Evolutionary conservation across 2,888 invertebrate genomes (phyloP).

Genomic region (Lordiphosa andalusiaca): DNA sequence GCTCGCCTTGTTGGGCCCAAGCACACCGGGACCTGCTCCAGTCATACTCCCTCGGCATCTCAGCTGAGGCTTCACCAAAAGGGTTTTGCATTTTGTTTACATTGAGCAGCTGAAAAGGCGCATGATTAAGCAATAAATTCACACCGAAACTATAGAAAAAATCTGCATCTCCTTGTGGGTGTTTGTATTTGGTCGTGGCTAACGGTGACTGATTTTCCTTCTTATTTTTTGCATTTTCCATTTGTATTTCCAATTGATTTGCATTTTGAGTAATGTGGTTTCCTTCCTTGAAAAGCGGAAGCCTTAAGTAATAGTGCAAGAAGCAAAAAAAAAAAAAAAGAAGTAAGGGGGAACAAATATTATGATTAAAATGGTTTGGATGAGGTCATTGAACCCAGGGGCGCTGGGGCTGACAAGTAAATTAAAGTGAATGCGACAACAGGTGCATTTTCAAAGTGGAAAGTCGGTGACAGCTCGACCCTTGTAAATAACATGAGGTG

Average conservation of each 20-base stretch:
- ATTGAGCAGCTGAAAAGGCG: constrained; percentile 41
- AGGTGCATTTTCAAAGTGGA: constrained; percentile 16
- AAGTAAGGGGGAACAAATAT: constrained; percentile 15
- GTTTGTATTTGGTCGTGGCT: constrained; percentile 30
- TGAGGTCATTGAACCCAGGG: constrained; percentile 6
- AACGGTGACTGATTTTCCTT: constrained; percentile 39
- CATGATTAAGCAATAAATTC: constrained; percentile 69
- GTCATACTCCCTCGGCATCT: no score
- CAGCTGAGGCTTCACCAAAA: constrained; percentile 3
- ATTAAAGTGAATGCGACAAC: constrained; percentile 18
- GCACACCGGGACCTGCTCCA: constrained; percentile 6
- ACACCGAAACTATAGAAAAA: constrained; percentile 40
- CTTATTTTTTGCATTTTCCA: no score
- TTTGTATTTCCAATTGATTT: constrained; percentile 51
- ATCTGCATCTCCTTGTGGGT: constrained; percentile 27
- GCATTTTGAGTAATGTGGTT: constrained; percentile 21
- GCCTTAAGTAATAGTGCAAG: constrained; percentile 14
- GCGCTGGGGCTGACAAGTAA: constrained; percentile 8
- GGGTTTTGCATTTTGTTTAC: constrained; percentile 35
- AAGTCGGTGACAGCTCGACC: no score
- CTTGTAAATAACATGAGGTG: no score
- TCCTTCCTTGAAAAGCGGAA: constrained; percentile 42
- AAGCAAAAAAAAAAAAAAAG: constrained; percentile 5
- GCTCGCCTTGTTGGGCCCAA: constrained; percentile 46
- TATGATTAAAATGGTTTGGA: constrained; percentile 16